Conservation (phyloP, 2,888 invertebrate genomes). For the Lithophane ornitopus region DNA sequence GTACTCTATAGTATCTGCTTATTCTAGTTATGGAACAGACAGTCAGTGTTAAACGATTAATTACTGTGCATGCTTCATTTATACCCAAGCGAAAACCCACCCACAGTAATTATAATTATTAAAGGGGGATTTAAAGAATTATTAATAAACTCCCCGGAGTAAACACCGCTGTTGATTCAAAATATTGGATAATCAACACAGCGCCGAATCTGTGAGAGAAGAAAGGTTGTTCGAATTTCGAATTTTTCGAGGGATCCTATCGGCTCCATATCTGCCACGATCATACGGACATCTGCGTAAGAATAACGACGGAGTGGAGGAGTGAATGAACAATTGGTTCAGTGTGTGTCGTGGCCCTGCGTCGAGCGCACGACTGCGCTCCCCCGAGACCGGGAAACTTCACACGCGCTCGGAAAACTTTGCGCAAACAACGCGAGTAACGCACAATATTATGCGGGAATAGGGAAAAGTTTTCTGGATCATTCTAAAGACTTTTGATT, state of each 20-base stretch:
- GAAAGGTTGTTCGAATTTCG: slow-evolving; percentile 44
- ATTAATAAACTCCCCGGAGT: slow-evolving; percentile 35
- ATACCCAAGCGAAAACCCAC: slow-evolving; percentile 25
- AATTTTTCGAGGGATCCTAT: slow-evolving; percentile 57
- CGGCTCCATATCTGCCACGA: slow-evolving; percentile 78
- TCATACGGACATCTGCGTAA: slow-evolving; percentile 87
- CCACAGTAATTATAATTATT: slow-evolving; percentile 28
- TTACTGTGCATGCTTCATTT: slow-evolving; percentile 34
- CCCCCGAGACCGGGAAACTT: slow-evolving; percentile 79
- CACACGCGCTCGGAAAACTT: slow-evolving; percentile 74
- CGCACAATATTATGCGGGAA: slow-evolving; percentile 45
- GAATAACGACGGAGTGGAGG: slow-evolving; percentile 86
- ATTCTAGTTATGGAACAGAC: not conserved
- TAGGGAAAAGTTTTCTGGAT: slow-evolving; percentile 49
- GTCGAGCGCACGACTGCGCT: slow-evolving; percentile 78
- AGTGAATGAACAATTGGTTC: slow-evolving; percentile 87
- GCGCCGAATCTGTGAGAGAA: not conserved
- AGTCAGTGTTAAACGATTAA: slow-evolving; percentile 30
- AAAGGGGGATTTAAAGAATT: slow-evolving; percentile 28
- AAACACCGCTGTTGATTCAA: slow-evolving; percentile 43
- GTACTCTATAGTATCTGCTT: not conserved
- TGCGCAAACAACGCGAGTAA: slow-evolving; percentile 57
- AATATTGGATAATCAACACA: slow-evolving; percentile 48
- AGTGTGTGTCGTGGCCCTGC: slow-evolving; percentile 84
- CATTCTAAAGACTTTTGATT: slow-evolving; percentile 57